Base-by-base conservation (phyloP, 2,113 vertebrate species). In the Muscicapa adusta region DNA sequence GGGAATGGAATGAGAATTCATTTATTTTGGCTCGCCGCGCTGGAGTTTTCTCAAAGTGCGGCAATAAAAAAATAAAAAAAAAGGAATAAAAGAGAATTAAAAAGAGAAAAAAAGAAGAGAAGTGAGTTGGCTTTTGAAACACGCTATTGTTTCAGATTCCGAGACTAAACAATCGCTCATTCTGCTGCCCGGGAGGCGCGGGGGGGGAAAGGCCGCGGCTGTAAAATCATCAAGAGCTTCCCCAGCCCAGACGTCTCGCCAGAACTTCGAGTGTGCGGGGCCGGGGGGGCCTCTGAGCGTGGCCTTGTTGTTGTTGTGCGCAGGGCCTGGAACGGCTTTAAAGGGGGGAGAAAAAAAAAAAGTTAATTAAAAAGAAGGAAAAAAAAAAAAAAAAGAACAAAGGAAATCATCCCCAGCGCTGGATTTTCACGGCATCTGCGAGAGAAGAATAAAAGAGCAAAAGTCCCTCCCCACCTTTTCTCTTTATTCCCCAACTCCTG, bases 201-300 rank as follows among this genome's bases (percentile, higher is more conserved):
- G 40, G 57, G 56, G 77, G 96, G 45, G 45, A 47, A 22, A 45
- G 43, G 43, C 43, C 43, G 43, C 19, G 45, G 45, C 93, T 97
- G 97, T 97, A 97, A 98, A 97, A 88, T 97, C 95, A 98, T 98
- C 88, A 96, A 97, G 93, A 97, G 86, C 97, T 97, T 91, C 95
- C 94, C 75, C 94, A 94, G 91, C 94, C 96, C 98, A 98, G 97
- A 98, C 97, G 97, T 98, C 98, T 98, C 96, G 97, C 97, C 98
- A 97, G 94, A 94, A 87, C 73, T 94, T 96, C n/a, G 89, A 82
- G 85, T 16, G 88, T 62, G 84, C 31, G 53, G 14, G 78, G 54
- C 40, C 3, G 62, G 53, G 82, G 33, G 43, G 15, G 71, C 34
- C 20, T 17, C 45, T 47, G 45, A 47, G 45, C 45, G 45, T 47